A percentile compares a stretch with the other conserved stretches of the same genome.
Conservation (phyloP, 2,888 invertebrate genomes). For the Phytoseiulus persimilis region DNA sequence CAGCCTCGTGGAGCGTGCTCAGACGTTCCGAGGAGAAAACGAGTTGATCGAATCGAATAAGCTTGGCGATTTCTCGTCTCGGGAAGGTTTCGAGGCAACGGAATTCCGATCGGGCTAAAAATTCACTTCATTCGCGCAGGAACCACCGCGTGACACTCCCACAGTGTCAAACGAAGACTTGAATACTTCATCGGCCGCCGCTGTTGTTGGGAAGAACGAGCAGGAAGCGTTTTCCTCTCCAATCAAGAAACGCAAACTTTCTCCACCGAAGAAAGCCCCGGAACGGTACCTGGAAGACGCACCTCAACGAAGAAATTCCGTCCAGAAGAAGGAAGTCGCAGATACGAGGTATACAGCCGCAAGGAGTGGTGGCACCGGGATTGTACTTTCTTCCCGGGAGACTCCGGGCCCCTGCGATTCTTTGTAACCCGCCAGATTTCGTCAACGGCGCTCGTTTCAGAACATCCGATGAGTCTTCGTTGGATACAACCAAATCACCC, state of each 20-base stretch:
- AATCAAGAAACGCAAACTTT: conserved; percentile 24
- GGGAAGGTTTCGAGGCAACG: too few species aligned
- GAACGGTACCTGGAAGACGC: conserved; percentile 31
- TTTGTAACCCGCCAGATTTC: too few species aligned
- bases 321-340: conserved; percentile 9
- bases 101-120: too few species aligned
- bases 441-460: not conserved
- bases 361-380: not conserved
- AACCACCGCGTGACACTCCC: not conserved
- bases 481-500: not conserved
- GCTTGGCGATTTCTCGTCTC: too few species aligned
- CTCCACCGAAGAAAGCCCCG: conserved; percentile 21
- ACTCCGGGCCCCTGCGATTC: too few species aligned
- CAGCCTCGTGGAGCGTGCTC: too few species aligned
- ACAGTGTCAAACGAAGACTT: not conserved
- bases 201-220: not conserved
- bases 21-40: too few species aligned
- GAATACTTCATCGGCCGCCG: not conserved
- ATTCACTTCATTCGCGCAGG: not conserved
- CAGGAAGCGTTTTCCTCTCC: conserved; percentile 32
- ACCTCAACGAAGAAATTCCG: conserved; percentile 26
- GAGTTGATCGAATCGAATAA: too few species aligned
- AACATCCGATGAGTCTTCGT: not conserved
- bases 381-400: too few species aligned
- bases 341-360: not conserved